These are phyloP conservation scores for Gibbula magus DNA, from an alignment of 2,888 invertebrate genomes.

Conservation along the genomic window DNA sequence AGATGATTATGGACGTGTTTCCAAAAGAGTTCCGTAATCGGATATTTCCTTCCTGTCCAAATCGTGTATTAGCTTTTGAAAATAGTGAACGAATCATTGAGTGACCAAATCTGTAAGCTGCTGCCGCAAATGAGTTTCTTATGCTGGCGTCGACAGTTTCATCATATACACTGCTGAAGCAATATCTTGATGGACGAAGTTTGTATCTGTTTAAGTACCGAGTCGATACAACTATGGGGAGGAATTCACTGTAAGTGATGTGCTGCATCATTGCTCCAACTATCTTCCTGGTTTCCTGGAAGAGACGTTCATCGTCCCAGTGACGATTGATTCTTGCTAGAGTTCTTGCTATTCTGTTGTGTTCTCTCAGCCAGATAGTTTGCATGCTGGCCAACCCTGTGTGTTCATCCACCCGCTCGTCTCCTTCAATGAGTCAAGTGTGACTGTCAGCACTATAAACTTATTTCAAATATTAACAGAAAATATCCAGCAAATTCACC, in stretches of 20 bases:
- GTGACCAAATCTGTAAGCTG: slow-evolving; percentile 95
- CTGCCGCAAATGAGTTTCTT: slow-evolving; percentile 96
- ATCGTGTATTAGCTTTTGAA: neutral
- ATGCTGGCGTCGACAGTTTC: slow-evolving; percentile 84
- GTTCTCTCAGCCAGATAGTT: slow-evolving; percentile 88
- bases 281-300: slow-evolving; percentile 79
- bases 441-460: too few relatives aligned
- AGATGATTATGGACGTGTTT: neutral
- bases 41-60: neutral
- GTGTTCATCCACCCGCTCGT: slow-evolving; percentile 90
- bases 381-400: slow-evolving; percentile 90
- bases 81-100: slow-evolving; percentile 82
- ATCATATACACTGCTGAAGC: slow-evolving; percentile 88
- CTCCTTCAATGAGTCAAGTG: slow-evolving; percentile 78
- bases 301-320: slow-evolving; percentile 85
- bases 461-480: too few relatives aligned
- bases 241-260: slow-evolving; percentile 74
- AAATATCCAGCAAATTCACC: too few relatives aligned
- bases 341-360: slow-evolving; percentile 84
- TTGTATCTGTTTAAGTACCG: slow-evolving; percentile 31
- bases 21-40: neutral
- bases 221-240: slow-evolving; percentile 88
- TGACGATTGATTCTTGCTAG: slow-evolving; percentile 82
- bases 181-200: slow-evolving; percentile 82
- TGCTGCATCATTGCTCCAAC: slow-evolving; percentile 83